Evolutionary conservation across 2,888 invertebrate genomes (phyloP), one percentile per base, ranked within the genome.

Genomic region (Lasioglossum zephyrum): DNA sequence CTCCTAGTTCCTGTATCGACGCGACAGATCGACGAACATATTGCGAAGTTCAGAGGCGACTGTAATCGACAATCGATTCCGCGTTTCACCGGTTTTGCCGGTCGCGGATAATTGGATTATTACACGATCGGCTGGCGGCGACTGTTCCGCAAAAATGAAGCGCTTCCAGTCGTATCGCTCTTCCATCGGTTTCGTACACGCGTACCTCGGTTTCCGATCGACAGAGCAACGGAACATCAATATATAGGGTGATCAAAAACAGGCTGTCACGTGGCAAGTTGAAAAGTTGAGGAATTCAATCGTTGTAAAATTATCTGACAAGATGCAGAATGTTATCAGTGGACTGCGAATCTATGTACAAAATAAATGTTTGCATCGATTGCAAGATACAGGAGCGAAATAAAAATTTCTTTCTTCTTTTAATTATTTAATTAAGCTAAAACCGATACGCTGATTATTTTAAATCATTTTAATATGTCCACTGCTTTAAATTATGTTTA

Each of bases 71-170:
- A 22, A 18, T n/a, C 49, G 31, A 31, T 53, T 60, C 41, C 13
- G 26, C 5, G 44, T 53, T 53, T 36, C 13, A 47, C 44, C 22
- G 36, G 41, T 69, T 73, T 63, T 2, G 26, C 39, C 41, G 22
- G 16, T 13, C 13, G 22, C 53, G 39, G 82, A 80, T 86, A 87
- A 87, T 80, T 79, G 77, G 79, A 82, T 77, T 72, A 79, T 87
- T 82, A 86, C 60, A n/a, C 81, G 78, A 60, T 60, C 26, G 39
- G n/a, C 80, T 69, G 57, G 31, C 73, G 70, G 76, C 47, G 57
- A 18, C 0, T 63, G 57, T 22, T 39, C 13, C 49, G 36, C 69
- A 81, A 69, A 81, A 85, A 80, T 86, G 47, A 85, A 85, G 60
- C 60, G 69, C 75, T 76, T 86, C 22, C 80, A 74, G 76, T 70